Conservation (phyloP, 1,140 invertebrate genomes). For the Laupala kohalensis region DNA sequence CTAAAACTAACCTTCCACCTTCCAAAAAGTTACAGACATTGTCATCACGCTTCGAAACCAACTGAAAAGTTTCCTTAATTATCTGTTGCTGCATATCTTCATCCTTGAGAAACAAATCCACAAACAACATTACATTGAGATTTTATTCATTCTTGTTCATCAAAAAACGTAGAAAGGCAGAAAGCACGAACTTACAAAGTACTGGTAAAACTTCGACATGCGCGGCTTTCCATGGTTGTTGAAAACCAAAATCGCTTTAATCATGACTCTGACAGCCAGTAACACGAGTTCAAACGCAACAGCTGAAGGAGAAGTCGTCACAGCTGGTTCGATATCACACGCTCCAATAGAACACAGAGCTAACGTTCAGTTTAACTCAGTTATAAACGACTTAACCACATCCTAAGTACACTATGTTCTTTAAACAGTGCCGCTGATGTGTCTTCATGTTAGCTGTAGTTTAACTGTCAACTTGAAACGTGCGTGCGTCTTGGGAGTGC, state of each 20-base stretch:
- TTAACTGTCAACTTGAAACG: too few relatives aligned
- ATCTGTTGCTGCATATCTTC: constrained; percentile 99
- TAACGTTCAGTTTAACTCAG: too few relatives aligned
- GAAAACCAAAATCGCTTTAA: constrained; percentile 98
- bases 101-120: constrained; percentile 55
- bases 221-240: constrained; percentile 99
- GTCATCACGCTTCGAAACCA: constrained; percentile 97
- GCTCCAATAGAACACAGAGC: too few relatives aligned
- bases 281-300: too few relatives aligned
- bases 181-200: constrained; percentile 73
- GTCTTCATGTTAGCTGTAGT: too few relatives aligned
- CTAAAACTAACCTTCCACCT: constrained; percentile 72
- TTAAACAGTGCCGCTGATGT: too few relatives aligned
- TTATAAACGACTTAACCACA: too few relatives aligned
- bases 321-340: too few relatives aligned
- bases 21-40: constrained; percentile 99
- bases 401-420: too few relatives aligned
- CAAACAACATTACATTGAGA: not conserved
- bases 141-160: not conserved
- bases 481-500: too few relatives aligned
- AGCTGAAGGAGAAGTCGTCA: too few relatives aligned
- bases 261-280: too few relatives aligned
- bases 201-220: constrained; percentile 95
- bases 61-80: constrained; percentile 96
- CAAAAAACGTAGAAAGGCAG: not conserved